Base-by-base conservation (phyloP, 2,888 invertebrate genomes). In the Agrilus cyanescens region DNA sequence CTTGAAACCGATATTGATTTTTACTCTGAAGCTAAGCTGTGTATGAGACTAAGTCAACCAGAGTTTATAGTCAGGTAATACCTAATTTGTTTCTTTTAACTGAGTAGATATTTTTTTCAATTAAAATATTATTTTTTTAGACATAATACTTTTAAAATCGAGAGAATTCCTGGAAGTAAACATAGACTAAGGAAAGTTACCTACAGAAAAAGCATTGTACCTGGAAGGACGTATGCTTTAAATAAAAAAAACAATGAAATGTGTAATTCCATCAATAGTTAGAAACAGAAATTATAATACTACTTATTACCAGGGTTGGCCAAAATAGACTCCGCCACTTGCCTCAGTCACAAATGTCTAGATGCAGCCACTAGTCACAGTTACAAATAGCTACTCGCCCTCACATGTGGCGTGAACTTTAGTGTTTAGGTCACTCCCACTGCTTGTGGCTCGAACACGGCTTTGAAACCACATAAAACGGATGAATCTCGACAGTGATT, bases 191-290 rank as follows among this genome's bases (percentile, higher is more conserved):
- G 75, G 45, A 75, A 75, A 50, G 73, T 73, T 1, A 70, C 72
- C 40, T 75, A 74, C 48, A 69, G 70, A 45, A 72, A 67, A 31
- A 64, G 68, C 37, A 65, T 67, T 32, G 65, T 80, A 12, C 74
- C 82, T 4, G 84, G 82, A n/a, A 72, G 69, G 46, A 85, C 86
- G 0, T 85, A 82, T 59, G 76, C 78, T 14, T 71, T 88, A 32
- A 85, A 86, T 61, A 72, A 73, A 51, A 84, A 84, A 61, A 88
- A 87, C 63, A 83, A 82, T 59, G 78, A 82, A 60, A 82, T 85
- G 78, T 88, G 87, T 60, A 73, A 66, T 56, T 55, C 68, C 25
- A 59, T 63, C 33, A 60, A 60, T 48, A 56, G 51, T 31, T 39
- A 52, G 18, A 7, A 6, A 32, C 8, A 14, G 10, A 12, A 32